phyloP scores from a whole-genome alignment of 2,113 vertebrate genomes.

The Pipra filicauda region DNA sequence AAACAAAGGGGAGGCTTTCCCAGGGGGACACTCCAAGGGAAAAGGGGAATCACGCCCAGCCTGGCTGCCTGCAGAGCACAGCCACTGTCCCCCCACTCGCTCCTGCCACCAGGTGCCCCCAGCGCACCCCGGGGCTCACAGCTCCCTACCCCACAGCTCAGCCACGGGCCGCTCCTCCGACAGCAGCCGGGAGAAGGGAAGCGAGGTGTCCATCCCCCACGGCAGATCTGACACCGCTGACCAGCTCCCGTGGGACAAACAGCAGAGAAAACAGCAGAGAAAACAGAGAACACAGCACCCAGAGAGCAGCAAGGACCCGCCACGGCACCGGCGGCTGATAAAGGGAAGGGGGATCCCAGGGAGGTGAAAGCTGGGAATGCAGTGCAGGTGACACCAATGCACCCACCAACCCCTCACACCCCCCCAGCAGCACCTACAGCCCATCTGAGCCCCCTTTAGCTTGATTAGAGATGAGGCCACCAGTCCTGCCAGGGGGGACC shows the following conservation, averaged over 20 bases:
- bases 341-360: neutral
- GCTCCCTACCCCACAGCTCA: neutral
- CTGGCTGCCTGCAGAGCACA: accelerated
- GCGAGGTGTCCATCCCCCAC: neutral
- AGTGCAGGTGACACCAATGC: neutral
- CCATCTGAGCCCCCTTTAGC: neutral
- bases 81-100: accelerated
- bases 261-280: neutral
- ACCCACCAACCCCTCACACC: neutral
- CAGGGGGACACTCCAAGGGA: accelerated
- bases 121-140: neutral
- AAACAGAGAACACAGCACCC: neutral
- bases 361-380: neutral
- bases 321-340: accelerated
- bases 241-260: neutral
- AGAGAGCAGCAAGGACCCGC: accelerated
- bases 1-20: neutral
- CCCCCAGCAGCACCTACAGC: too few relatives aligned
- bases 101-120: neutral
- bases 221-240: accelerated
- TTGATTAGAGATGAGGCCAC: neutral
- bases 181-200: too few relatives aligned
- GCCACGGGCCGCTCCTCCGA: neutral
- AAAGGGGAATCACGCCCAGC: neutral
- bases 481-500: accelerated